Evolutionary conservation across 2,113 vertebrate species (phyloP).

Genomic region (Brachionichthys hirsutus): DNA sequence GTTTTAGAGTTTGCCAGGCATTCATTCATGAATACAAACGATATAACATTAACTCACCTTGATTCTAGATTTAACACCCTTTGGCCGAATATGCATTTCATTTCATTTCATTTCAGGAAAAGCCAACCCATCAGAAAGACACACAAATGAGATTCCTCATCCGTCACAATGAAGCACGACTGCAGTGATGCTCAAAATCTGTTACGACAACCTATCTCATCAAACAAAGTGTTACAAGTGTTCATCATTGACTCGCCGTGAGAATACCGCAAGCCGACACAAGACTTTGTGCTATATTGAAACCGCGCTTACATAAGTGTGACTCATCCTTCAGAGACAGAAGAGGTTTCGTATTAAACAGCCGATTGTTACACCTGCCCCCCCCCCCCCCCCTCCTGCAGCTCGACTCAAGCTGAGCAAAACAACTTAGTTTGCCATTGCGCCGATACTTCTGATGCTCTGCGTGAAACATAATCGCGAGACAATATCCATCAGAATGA

Average conservation of each 20-base stretch:
- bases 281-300: constrained; percentile 10
- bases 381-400: too few species aligned
- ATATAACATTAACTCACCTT: neutral
- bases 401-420: constrained; percentile 29
- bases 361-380: constrained; percentile 59
- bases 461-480: constrained; percentile 44
- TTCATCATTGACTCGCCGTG: constrained; percentile 36
- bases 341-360: constrained; percentile 43
- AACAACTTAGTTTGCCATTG: constrained; percentile 38
- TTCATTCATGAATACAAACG: neutral
- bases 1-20: neutral
- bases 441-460: constrained; percentile 25
- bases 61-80: neutral
- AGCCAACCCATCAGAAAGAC: neutral
- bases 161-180: constrained; percentile 7
- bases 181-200: constrained; percentile 18
- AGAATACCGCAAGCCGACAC: constrained; percentile 42
- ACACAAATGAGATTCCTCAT: constrained; percentile 5
- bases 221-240: constrained; percentile 23
- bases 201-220: constrained; percentile 16
- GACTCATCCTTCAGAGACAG: constrained; percentile 49
- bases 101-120: neutral
- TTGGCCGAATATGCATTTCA: neutral
- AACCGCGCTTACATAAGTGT: constrained; percentile 49
- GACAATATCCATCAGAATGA: constrained; percentile 54